phyloP scores from a whole-genome alignment of 1,140 invertebrate genomes.

The Delia radicum region DNA sequence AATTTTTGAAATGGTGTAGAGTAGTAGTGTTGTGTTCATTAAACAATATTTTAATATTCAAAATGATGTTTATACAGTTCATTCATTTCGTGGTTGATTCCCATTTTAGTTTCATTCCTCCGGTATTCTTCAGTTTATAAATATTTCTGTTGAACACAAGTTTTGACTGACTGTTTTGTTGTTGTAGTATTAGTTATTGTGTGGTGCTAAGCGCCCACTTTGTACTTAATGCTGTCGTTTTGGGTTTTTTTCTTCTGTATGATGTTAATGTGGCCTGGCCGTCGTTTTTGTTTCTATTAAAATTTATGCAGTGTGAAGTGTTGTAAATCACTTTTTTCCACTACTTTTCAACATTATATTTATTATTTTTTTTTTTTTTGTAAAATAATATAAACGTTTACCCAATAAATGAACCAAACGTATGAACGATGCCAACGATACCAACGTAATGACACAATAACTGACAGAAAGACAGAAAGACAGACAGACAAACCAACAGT shows the following conservation, averaged over 20 bases:
- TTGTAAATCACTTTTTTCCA: conserved; percentile 8
- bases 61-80: too few species aligned
- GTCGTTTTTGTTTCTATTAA: neutral
- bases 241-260: neutral
- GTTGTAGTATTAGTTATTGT: neutral
- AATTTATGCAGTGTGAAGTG: conserved; percentile 4
- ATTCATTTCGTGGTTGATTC: too few species aligned
- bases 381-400: neutral
- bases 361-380: neutral
- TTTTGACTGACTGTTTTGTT: neutral
- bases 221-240: neutral
- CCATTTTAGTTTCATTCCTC: too few species aligned
- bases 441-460: neutral
- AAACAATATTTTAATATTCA: too few species aligned
- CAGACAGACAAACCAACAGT: neutral
- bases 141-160: neutral
- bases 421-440: neutral
- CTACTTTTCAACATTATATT: conserved; percentile 10
- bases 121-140: neutral
- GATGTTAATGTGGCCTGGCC: neutral
- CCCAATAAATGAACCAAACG: neutral
- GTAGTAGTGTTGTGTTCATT: too few species aligned
- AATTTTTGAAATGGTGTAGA: too few species aligned
- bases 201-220: neutral
- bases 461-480: neutral